Base-by-base conservation (phyloP, 2,113 vertebrate genomes). In the Etheostoma cragini region DNA sequence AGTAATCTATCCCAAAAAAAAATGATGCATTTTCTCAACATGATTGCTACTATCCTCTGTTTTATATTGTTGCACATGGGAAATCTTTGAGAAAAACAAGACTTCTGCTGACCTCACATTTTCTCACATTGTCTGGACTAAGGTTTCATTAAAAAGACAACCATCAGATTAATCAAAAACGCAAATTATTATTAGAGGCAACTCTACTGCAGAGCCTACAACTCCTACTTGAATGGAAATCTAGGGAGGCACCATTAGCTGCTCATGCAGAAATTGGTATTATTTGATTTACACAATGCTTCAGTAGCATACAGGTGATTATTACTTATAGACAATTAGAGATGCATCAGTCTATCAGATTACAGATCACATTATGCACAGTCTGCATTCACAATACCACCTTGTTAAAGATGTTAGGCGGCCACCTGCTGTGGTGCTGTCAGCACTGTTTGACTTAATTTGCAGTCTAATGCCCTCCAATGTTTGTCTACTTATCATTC, bases 401-500 rank as follows among this genome's bases (percentile, higher is more conserved):
- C 30, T 22, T 60, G n/a, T 30, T 72, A 8, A 56, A 58, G 14
- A 57, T 53, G 64, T 21, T 45, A 15, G 6, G 3, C 3, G 2
- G 66, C 26, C 57, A 66, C 21, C 24, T 76, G 26, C 60, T 76
- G 49, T 21, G 53, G 71, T 62, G 50, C 42, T 46, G 38, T 61
- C 60, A 49, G n/a, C 22, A 14, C 2, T 2, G 35, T 71, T 82
- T 86, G 62, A 61, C 33, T 66, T 67, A 14, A 53, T 47, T 30
- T 33, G 22, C 42, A 46, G 19, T 46, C 5, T 46, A 22, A 6
- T 38, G 14, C 68, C 56, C 46, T 78, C 17, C 17, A 17, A 56
- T 21, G 26, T 84, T 38, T 22, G 58, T 53, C 52, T 33, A 69
- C 19, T 21, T 46, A 45, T 83, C 60, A 53, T 72, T 77, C 38